These are phyloP conservation scores for Megaleporinus macrocephalus DNA, from an alignment of 2,113 vertebrate genomes.

Conservation along the genomic window DNA sequence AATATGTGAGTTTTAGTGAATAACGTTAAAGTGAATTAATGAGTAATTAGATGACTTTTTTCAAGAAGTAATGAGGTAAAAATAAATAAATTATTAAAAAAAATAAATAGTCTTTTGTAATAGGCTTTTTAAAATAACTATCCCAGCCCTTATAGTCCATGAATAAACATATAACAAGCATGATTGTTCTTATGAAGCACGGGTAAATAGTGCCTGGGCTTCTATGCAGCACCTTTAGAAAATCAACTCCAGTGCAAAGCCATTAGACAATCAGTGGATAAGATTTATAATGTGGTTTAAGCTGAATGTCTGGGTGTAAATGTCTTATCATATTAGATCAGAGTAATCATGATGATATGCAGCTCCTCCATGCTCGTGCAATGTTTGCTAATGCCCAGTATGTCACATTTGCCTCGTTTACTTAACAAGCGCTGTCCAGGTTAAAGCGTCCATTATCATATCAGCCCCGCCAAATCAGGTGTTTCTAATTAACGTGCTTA, in stretches of 20 bases:
- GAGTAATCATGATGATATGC: constrained; percentile 31
- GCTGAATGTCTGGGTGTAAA: constrained; percentile 32
- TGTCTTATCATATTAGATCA: constrained; percentile 41
- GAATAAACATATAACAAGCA: too few relatives aligned
- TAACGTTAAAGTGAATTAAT: too few relatives aligned
- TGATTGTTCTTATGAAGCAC: too few relatives aligned
- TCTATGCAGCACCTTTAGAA: background rate
- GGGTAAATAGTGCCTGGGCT: too few relatives aligned
- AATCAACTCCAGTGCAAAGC: background rate
- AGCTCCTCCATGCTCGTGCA: constrained; percentile 23
- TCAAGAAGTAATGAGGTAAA: too few relatives aligned
- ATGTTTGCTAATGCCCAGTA: constrained; percentile 11
- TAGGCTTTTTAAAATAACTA: too few relatives aligned
- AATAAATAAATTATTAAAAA: too few relatives aligned
- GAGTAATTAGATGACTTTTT: too few relatives aligned
- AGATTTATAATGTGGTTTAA: constrained; percentile 14
- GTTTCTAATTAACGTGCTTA: constrained; percentile 30
- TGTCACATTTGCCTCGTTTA: constrained; percentile 24
- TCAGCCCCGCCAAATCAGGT: constrained; percentile 28
- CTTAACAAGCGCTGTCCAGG: constrained; percentile 30
- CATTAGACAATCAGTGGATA: constrained; percentile 3
- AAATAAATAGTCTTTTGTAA: too few relatives aligned
- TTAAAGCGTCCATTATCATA: constrained; percentile 39
- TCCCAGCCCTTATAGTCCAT: too few relatives aligned
- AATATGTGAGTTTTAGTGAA: too few relatives aligned